A percentile compares a stretch with the other conserved stretches of the same genome.
These are phyloP conservation scores for Epinotia brunnichana DNA, from an alignment of 2,888 invertebrate species.

Conservation along the genomic window DNA sequence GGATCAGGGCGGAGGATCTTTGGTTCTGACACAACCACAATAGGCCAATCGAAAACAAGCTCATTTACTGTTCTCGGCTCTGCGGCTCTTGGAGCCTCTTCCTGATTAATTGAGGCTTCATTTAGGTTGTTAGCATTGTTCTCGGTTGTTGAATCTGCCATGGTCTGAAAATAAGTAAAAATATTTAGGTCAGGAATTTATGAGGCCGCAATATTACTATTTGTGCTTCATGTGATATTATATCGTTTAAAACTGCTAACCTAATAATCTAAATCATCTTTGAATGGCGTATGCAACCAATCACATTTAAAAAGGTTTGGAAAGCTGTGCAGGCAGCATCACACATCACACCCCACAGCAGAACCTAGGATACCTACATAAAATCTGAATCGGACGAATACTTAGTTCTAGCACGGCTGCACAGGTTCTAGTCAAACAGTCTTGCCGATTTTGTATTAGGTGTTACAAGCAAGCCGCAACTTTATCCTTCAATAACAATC, in stretches of 20 bases:
- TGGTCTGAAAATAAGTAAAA: constrained; percentile 24
- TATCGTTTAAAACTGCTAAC: too few relatives aligned
- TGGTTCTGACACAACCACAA: constrained; percentile 26
- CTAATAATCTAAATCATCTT: too few relatives aligned
- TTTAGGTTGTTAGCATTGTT: constrained; percentile 10
- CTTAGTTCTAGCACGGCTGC: too few relatives aligned
- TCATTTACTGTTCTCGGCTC: not conserved
- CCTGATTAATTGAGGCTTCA: constrained; percentile 9
- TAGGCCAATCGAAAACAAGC: not conserved
- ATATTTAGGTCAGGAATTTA: not conserved
- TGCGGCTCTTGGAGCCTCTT: constrained; percentile 8
- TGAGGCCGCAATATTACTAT: not conserved
- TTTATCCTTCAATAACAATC: not conserved
- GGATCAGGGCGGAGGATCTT: constrained; percentile 30
- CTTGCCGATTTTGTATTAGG: too few relatives aligned
- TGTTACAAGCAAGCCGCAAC: not conserved
- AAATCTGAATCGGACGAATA: too few relatives aligned
- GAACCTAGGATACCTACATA: too few relatives aligned
- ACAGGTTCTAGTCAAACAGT: too few relatives aligned
- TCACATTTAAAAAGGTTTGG: too few relatives aligned
- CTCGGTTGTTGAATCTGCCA: constrained; percentile 39
- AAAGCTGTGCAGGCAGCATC: too few relatives aligned
- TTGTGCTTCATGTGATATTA: too few relatives aligned
- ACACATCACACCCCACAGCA: too few relatives aligned
- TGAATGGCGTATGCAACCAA: too few relatives aligned